These are phyloP conservation scores for Petroica traversi DNA, from an alignment of 2,113 vertebrate species.

Conservation along the genomic window DNA sequence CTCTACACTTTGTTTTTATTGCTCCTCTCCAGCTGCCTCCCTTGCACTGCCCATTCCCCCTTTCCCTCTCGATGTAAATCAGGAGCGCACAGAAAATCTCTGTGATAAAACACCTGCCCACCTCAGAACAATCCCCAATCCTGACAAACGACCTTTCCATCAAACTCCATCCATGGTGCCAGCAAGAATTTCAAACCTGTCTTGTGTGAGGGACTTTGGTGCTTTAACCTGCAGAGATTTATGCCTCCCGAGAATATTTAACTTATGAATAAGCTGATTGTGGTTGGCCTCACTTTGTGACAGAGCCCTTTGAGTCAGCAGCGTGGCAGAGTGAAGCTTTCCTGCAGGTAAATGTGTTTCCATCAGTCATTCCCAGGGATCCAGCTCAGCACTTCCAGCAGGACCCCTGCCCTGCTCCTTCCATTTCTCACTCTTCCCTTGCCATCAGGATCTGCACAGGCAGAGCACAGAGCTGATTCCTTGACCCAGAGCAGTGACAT, in stretches of 20 bases:
- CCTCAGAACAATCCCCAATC: background rate
- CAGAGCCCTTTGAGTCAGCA: background rate
- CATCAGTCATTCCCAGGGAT: background rate
- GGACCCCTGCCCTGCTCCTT: background rate
- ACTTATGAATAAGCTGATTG: background rate
- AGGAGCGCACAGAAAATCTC: background rate
- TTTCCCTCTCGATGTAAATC: background rate
- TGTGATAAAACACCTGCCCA: background rate
- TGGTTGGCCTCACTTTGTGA: background rate
- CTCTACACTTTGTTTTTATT: fast-evolving
- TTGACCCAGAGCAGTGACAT: background rate
- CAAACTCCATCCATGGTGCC: background rate
- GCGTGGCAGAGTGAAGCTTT: background rate
- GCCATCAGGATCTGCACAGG: background rate
- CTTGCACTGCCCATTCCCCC: background rate
- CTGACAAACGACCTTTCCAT: background rate
- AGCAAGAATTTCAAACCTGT: background rate
- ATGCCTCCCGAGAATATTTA: background rate
- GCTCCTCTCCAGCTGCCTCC: background rate
- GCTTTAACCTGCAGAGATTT: background rate
- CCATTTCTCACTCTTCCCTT: no score
- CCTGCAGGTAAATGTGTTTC: background rate
- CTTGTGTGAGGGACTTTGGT: fast-evolving
- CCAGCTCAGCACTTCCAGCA: background rate
- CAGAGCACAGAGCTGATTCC: background rate